Evolutionary conservation across 2,888 invertebrate species (phyloP).

Genomic region (Coleophora deauratella): DNA sequence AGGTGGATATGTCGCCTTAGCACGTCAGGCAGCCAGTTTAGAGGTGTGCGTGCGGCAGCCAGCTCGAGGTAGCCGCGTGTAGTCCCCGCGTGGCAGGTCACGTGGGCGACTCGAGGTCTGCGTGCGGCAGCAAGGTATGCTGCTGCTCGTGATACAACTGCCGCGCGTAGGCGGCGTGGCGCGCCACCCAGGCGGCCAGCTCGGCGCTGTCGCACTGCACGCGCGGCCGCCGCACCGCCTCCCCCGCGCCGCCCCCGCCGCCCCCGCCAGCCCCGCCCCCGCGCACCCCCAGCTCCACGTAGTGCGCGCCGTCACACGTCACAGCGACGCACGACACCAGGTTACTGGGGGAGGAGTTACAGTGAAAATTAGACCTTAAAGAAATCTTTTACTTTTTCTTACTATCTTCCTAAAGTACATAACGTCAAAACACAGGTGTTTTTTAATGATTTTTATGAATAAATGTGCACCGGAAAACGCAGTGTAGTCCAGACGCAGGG

Average conservation of each 20-base stretch:
- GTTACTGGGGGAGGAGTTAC: conserved; percentile 53
- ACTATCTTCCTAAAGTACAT: too few relatives aligned
- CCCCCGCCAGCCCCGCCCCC: conserved; percentile 72
- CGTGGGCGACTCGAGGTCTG: conserved; percentile 22
- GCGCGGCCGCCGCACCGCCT: conserved; percentile 78
- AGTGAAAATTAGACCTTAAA: not conserved
- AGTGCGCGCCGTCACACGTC: conserved; percentile 71
- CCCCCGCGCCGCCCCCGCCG: conserved; percentile 55
- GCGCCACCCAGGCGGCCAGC: conserved; percentile 80
- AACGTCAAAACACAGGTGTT: too few relatives aligned
- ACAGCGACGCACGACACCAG: conserved; percentile 79
- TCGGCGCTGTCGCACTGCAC: conserved; percentile 84
- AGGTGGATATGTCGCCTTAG: too few relatives aligned
- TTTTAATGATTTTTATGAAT: too few relatives aligned
- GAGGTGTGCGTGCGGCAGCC: too few relatives aligned
- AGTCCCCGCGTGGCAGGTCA: too few relatives aligned
- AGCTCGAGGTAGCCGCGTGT: too few relatives aligned
- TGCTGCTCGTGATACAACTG: conserved; percentile 87
- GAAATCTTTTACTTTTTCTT: too few relatives aligned
- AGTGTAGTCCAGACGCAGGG: too few relatives aligned
- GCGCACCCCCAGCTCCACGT: conserved; percentile 81
- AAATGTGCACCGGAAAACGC: too few relatives aligned
- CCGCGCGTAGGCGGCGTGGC: conserved; percentile 92
- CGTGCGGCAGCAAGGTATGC: conserved; percentile 76
- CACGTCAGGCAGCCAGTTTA: too few relatives aligned